Evolutionary conservation across 2,888 invertebrate genomes (phyloP), one percentile per base, ranked within the genome.

Genomic region (Drosophila paucipuncta): DNA sequence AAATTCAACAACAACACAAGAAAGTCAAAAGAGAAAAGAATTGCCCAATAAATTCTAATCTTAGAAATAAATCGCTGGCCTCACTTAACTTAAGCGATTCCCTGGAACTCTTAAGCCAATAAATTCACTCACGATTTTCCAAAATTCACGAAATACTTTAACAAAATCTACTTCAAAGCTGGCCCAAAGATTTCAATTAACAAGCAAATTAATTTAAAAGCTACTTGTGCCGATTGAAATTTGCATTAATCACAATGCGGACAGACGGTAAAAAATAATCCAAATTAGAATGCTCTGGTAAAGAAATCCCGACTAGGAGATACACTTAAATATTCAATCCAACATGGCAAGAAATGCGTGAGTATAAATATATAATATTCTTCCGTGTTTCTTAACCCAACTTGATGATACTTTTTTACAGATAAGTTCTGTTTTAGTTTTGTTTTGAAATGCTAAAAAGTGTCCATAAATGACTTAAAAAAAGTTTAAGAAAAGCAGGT

Each of bases 61-160:
- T 18, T 28, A 60, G 35, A 16, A 4, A 16, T 47, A 59, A 53
- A 49, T 39, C 1, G 22, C 28, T 28, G 7, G 16, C 25, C 33
- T 37, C 50, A 60, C 25, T 43, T 60, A 31, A 25, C 22, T 11
- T 60, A 49, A 58, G 22, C 35, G 37, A 11, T 63, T 73, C 52
- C 49, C 16, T 33, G 49, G 9, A 39, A 33, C 43, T 52, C 55
- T 41, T n/a, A 30, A 50, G 10, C 33, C 49, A 50, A 39, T 53
- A 76, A 64, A 61, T 68, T 61, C 66, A 28, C 4, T 41, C 59
- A 57, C 39, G 28, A 66, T 18, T 72, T 78, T 66, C 72, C 10
- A 9, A 59, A 41, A 41, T 25, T 58, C 68, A 71, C 66, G 68
- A 80, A 72, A 78, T 65, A 28, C 31, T 33, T 7, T 1, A n/a